Base-by-base conservation (phyloP, 2,797 vertebrate species). In the Spinibarbus caldwelli region DNA sequence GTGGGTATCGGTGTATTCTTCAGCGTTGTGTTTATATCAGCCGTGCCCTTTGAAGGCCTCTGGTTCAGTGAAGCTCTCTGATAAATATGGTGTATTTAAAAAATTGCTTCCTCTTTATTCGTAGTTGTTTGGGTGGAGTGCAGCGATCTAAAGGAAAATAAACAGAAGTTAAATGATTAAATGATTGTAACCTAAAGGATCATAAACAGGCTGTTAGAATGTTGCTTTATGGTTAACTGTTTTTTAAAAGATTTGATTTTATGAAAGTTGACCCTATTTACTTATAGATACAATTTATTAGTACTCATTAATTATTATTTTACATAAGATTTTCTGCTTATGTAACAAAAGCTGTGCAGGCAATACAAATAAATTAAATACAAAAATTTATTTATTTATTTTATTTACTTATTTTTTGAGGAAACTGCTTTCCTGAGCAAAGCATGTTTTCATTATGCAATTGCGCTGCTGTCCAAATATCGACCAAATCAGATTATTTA, bases 121-220 rank as follows among this genome's bases (percentile, higher is more conserved):
- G 1, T 4, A 41, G 17, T 43, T 82, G 67, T 71, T 45, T 72
- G 6, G 67, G 49, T 43, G 67, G 80, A 72, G n/a, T 62, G 21
- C 23, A 47, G 52, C 21, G 4, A 59, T 72, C 49, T 23, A 45
- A 59, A 81, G 45, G 34, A 81, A 54, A 71, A 81, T 57, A 68
- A 70, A 80, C 79, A 29, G 6, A 41, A 59, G 49, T 19, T 45
- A 45, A 43, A 71, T 59, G 31, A n/a, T 67, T 45, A 8, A 49
- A 5, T 31, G 6, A 7, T 11, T 68, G 31, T 49, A 17, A 47
- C 45, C 12, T 68, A 52, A 54, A 54, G 23, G 34, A 14, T 81
- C 34, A 81, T 26, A 45, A 31, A 17, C 36, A 2, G 68, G 4
- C 17, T 72, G 47, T 54, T 23, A 38, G 19, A 72, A 82, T 23